phyloP scores from a whole-genome alignment of 1,140 invertebrate genomes.

The Bombus pascuorum region DNA sequence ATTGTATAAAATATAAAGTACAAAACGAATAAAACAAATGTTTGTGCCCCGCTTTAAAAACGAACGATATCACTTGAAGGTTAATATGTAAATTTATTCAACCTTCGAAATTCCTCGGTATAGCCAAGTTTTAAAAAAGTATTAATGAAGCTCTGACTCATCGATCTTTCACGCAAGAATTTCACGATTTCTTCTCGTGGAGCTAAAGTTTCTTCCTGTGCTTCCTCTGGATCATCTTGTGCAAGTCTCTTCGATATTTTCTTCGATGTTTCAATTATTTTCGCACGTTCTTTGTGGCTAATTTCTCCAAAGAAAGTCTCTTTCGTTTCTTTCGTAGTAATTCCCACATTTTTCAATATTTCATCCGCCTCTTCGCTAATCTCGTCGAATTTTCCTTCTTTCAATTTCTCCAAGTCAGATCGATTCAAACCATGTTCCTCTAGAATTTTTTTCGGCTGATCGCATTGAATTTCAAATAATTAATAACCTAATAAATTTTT shows the following conservation, averaged over 20 bases:
- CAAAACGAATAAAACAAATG: too few species aligned
- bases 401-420: background rate
- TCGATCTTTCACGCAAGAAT: slow-evolving; percentile 49
- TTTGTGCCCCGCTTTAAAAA: too few species aligned
- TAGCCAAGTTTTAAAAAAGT: slow-evolving; percentile 47
- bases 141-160: slow-evolving; percentile 46
- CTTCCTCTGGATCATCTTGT: background rate
- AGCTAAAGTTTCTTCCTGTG: background rate
- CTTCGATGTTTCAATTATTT: too few species aligned
- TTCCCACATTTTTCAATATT: background rate
- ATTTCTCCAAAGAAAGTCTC: too few species aligned
- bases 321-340: background rate
- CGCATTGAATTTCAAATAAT: background rate
- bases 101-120: slow-evolving; percentile 49
- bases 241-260: background rate
- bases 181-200: slow-evolving; percentile 6
- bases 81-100: too few species aligned
- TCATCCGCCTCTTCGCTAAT: background rate
- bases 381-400: background rate
- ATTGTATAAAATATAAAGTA: too few species aligned
- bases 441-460: background rate
- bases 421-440: too few species aligned
- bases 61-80: too few species aligned
- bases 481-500: background rate
- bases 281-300: too few species aligned